Evolutionary conservation across 92 coral and sea anemone species (phyloP), one percentile per base, ranked within the genome.

Genomic region (Desmophyllum pertusum): DNA sequence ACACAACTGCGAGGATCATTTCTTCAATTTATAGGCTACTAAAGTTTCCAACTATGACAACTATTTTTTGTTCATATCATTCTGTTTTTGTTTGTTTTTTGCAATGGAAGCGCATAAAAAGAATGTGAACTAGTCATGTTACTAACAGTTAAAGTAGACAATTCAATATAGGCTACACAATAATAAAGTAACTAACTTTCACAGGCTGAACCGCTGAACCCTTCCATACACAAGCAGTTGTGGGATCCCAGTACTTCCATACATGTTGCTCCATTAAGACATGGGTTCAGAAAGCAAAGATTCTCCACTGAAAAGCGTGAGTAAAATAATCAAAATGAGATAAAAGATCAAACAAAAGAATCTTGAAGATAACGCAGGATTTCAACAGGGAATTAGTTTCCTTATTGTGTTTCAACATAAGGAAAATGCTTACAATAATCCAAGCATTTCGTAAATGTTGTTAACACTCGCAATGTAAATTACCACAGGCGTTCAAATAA

Each of bases 231-330:
- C 78, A 92, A 76, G 71, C 99, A 97, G 52, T 79, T 86, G 76
- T 89, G 88, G 10, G 96, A 48, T 37, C 87, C 93, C 27, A 89
- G 76, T 14, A 86, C 84, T 48, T 94, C 94, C 81, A 97, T 81
- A 72, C 99, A 97, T 69, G 99, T 90, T 2, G 95, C 99, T 1
- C 99, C 99, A 78, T 97, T 97, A 42, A 97, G 91, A 84, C 99
- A 97, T 15, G 98, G 99, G 78, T 88, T 97, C 78, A 97, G 89
- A 61, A 90, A 95, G 79, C 99, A 97, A 81, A 88, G 97, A 66
- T 97, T 95, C 53, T 94, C 90, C 69, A 87, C 99, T 97, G 70
- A 6, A 81, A 81, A 46, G n/a, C 29, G 13, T 46, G 23, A 23
- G 31, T 6, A 5, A 35, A 27, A 1, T 45, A 14, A 27, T 65